phyloP scores from a whole-genome alignment of 2,113 vertebrate species.

The Dasyurus viverrinus region DNA sequence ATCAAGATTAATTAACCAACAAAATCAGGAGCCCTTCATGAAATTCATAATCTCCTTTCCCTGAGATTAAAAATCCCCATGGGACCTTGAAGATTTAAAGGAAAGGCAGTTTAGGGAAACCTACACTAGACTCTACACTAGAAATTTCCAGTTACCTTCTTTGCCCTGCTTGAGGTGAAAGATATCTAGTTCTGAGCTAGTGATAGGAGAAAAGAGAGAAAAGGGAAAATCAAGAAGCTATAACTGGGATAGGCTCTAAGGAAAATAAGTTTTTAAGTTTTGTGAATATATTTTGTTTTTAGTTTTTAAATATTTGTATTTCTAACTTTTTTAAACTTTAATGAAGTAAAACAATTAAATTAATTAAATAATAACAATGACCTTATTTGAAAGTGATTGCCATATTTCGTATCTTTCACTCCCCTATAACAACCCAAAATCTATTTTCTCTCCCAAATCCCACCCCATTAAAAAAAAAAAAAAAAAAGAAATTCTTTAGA shows the following conservation, averaged over 20 bases:
- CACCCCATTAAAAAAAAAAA: neutral
- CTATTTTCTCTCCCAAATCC: neutral
- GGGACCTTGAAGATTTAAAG: neutral
- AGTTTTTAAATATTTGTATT: neutral
- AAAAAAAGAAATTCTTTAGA: neutral
- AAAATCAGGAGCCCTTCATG: neutral
- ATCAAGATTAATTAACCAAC: neutral
- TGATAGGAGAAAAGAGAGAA: neutral
- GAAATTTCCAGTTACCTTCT: neutral
- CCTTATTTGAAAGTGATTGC: neutral
- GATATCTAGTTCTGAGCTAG: neutral
- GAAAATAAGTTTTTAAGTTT: neutral
- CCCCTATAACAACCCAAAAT: neutral
- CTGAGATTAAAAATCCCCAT: neutral
- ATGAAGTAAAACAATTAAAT: neutral
- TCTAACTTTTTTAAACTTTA: no score
- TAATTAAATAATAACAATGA: neutral
- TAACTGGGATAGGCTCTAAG: neutral
- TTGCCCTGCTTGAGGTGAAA: neutral
- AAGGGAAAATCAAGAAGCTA: neutral
- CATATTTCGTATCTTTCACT: neutral
- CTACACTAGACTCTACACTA: no score
- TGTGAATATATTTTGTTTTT: neutral
- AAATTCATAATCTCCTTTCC: neutral
- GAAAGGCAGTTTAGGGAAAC: neutral